Conservation (phyloP, 2,888 invertebrate genomes). For the Dorcus hopei region DNA sequence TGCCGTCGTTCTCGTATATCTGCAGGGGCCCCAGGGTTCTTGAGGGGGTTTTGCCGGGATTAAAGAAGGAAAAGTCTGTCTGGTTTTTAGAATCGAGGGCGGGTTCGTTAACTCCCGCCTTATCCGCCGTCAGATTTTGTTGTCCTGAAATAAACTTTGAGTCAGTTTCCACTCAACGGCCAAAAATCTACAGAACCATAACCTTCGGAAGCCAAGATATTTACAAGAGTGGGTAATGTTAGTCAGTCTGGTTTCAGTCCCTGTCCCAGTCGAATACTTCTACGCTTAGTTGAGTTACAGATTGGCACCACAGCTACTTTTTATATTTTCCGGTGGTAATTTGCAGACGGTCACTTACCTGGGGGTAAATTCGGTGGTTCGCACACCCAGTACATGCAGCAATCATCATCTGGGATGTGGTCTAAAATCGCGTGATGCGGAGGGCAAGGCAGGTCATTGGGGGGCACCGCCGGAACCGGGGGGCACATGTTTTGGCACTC, state of each 20-base stretch:
- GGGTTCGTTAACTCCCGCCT: conserved; percentile 12
- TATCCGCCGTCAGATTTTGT: conserved; percentile 29
- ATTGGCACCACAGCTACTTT: not conserved
- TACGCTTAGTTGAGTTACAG: not conserved
- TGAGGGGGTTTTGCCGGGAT: conserved; percentile 36
- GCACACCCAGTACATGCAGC: conserved; percentile 79
- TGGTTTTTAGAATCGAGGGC: conserved; percentile 21
- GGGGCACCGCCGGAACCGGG: conserved; percentile 73
- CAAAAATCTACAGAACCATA: conserved; percentile 11
- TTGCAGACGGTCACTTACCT: conserved; percentile 5
- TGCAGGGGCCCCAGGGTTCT: conserved; percentile 44
- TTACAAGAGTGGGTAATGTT: conserved; percentile 26
- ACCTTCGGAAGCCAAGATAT: conserved; percentile 19
- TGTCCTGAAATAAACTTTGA: conserved; percentile 35
- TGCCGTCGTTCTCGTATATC: conserved; percentile 39
- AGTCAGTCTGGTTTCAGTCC: conserved; percentile 25
- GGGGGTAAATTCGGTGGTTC: conserved; percentile 17
- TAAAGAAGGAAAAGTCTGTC: conserved; percentile 21
- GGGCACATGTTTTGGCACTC: conserved; percentile 81
- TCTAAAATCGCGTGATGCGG: conserved; percentile 64
- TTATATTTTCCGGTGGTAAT: not conserved
- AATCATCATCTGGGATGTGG: conserved; percentile 71
- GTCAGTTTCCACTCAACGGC: conserved; percentile 4
- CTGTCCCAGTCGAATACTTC: not conserved
- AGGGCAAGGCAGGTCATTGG: conserved; percentile 69